A percentile compares a stretch with the other conserved stretches of the same genome.
phyloP scores from a whole-genome alignment of 2,113 vertebrate genomes.

The Aegithalos caudatus region DNA sequence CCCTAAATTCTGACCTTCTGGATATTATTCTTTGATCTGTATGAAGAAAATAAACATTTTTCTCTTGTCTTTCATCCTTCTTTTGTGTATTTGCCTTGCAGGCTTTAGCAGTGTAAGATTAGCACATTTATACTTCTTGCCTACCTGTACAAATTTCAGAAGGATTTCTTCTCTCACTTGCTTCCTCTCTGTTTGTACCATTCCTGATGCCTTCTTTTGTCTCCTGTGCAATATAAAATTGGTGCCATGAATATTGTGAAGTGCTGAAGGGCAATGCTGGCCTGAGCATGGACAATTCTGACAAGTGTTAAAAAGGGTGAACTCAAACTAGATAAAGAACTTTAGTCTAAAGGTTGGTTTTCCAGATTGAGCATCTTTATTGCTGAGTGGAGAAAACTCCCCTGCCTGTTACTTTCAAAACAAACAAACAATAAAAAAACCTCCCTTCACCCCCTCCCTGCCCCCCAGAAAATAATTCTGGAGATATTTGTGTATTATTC shows the following conservation, averaged over 20 bases:
- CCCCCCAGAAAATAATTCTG: background rate
- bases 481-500: background rate
- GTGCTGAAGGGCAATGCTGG: background rate
- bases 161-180: background rate
- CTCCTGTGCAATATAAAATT: background rate
- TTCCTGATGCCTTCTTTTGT: background rate
- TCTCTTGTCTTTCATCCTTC: background rate
- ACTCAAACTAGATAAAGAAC: background rate
- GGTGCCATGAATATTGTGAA: background rate
- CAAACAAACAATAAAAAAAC: background rate
- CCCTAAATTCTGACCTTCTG: background rate
- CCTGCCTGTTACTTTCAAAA: background rate
- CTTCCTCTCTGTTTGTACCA: background rate
- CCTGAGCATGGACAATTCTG: background rate
- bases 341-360: background rate
- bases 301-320: background rate
- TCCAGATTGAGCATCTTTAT: background rate
- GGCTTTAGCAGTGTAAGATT: background rate
- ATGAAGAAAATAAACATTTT: background rate
- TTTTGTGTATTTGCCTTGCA: background rate
- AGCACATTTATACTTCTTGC: background rate
- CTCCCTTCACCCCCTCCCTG: fast-evolving
- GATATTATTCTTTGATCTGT: background rate
- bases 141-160: background rate
- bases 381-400: background rate